A percentile compares a stretch with the other conserved stretches of the same genome.
These are phyloP conservation scores for Thripadectes ignobilis DNA, from an alignment of 2,797 vertebrate species.

Conservation along the genomic window DNA sequence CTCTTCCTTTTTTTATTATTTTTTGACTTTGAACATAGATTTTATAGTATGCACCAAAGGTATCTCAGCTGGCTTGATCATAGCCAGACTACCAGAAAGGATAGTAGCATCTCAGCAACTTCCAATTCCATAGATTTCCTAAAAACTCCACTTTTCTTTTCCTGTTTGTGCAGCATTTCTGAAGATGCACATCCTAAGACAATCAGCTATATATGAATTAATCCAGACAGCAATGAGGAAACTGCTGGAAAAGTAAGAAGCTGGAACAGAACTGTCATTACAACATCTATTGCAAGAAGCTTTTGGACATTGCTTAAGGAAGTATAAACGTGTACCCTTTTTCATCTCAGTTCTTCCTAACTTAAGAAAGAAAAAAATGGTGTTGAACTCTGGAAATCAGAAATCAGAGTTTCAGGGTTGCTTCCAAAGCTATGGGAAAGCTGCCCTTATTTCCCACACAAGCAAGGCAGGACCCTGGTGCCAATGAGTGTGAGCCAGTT, in stretches of 20 bases:
- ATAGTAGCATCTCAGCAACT: background rate
- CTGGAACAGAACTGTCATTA: background rate
- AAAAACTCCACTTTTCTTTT: background rate
- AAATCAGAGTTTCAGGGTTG: background rate
- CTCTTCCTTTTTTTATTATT: background rate
- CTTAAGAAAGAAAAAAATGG: background rate
- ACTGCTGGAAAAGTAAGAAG: background rate
- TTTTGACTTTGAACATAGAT: background rate
- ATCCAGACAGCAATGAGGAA: background rate
- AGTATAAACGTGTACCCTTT: background rate
- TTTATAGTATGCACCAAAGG: background rate
- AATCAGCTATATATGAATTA: background rate
- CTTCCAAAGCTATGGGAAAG: conserved; percentile 22
- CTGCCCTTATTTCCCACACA: background rate
- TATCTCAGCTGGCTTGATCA: background rate
- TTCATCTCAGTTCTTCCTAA: background rate
- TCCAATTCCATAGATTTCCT: background rate
- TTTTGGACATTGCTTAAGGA: background rate
- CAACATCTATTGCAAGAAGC: background rate
- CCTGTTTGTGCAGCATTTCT: background rate
- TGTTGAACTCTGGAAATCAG: background rate
- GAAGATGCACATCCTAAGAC: background rate
- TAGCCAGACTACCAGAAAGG: background rate
- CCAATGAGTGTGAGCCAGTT: conserved; percentile 38
- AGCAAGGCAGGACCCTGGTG: conserved; percentile 19